These are phyloP conservation scores for Saccopteryx bilineata DNA, from an alignment of 2,113 vertebrate genomes.

Conservation along the genomic window DNA sequence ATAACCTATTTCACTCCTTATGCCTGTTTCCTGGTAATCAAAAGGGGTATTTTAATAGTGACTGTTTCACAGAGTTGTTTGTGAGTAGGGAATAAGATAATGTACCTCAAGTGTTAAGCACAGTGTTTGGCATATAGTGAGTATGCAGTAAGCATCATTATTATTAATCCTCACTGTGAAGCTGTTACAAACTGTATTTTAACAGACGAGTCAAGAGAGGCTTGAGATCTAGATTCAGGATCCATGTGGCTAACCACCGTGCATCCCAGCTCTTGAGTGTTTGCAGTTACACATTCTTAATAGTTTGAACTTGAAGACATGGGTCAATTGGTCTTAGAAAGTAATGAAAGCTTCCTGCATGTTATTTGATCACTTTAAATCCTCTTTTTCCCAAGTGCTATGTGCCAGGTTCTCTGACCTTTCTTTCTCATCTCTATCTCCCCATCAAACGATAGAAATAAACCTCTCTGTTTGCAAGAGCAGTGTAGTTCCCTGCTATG, in stretches of 20 bases:
- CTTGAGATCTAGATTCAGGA: neutral
- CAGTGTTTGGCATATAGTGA: neutral
- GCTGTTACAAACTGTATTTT: neutral
- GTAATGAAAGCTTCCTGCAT: neutral
- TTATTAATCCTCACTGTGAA: neutral
- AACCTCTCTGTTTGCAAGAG: slow-evolving; percentile 49
- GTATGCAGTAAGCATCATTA: neutral
- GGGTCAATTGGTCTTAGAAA: slow-evolving; percentile 30
- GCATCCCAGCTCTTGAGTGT: neutral
- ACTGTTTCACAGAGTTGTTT: neutral
- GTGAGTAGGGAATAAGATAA: neutral
- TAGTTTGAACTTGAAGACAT: neutral
- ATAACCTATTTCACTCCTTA: neutral
- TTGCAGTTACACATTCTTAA: neutral
- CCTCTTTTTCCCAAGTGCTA: slow-evolving; percentile 21
- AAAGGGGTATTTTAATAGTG: neutral
- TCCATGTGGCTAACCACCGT: neutral
- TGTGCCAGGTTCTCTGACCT: slow-evolving; percentile 49
- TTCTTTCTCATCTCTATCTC: neutral
- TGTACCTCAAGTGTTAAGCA: neutral
- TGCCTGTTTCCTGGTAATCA: neutral
- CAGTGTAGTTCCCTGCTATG: neutral
- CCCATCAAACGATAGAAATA: neutral
- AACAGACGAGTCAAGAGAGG: neutral
- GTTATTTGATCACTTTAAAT: neutral